Percentiles rank a stretch among this genome's conserved stretches.
Evolutionary conservation across 2,888 invertebrate species (phyloP).

Genomic region (Drosophila setosimentum): DNA sequence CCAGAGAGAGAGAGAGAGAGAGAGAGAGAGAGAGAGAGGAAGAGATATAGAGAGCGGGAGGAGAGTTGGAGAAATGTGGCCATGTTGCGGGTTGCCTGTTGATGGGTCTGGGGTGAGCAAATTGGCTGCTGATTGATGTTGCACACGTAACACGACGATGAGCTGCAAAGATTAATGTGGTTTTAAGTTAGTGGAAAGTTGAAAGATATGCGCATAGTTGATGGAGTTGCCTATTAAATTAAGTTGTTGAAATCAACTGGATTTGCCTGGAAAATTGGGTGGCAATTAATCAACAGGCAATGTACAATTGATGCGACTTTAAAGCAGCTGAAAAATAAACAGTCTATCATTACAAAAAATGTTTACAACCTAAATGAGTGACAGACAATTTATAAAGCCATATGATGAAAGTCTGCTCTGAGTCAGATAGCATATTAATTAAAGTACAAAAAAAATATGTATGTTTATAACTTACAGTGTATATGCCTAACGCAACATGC

Average conservation of each 20-base stretch:
- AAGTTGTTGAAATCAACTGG: slow-evolving; percentile 37
- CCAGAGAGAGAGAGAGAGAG: slow-evolving; percentile 3
- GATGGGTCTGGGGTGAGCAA: slow-evolving; percentile 41
- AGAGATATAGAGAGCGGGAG: background rate
- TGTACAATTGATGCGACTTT: background rate
- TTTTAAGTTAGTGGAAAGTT: slow-evolving; percentile 73
- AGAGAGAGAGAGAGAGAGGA: background rate
- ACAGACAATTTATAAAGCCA: background rate
- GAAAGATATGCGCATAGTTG: slow-evolving; percentile 24
- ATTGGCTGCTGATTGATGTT: slow-evolving; percentile 70
- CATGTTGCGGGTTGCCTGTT: slow-evolving; percentile 57
- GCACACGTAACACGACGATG: slow-evolving; percentile 57
- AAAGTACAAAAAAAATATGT: background rate
- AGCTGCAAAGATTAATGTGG: slow-evolving; percentile 67
- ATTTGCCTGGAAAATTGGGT: slow-evolving; percentile 43
- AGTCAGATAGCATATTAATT: background rate
- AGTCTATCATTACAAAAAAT: background rate
- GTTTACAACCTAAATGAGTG: slow-evolving; percentile 1
- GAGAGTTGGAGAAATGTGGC: slow-evolving; percentile 17
- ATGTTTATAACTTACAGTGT: background rate
- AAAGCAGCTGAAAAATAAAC: background rate
- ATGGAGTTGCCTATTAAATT: slow-evolving; percentile 43
- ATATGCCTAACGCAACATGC: background rate
- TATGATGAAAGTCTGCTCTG: background rate
- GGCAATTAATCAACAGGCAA: slow-evolving; percentile 41